Base-by-base conservation (phyloP, 2,113 vertebrate species). In the Lophura nycthemera region DNA sequence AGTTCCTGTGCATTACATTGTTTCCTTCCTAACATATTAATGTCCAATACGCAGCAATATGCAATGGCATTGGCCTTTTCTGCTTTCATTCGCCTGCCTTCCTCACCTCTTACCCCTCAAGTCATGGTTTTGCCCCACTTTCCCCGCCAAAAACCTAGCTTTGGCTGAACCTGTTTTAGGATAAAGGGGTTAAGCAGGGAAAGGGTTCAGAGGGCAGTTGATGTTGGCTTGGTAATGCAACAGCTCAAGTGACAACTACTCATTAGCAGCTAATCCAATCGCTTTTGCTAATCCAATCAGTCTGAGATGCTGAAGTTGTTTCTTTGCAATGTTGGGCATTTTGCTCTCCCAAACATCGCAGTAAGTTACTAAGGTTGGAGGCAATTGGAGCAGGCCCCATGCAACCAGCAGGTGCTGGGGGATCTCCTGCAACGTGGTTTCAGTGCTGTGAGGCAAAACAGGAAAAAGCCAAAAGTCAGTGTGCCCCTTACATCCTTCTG, bases 1-100 rank as follows among this genome's bases (percentile, higher is more conserved):
- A 77, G 88, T 95, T 95, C 84, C 91, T 95, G 84, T 74, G 93
- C 92, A 92, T 95, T 91, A 95, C 91, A 96, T 77, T 70, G 87
- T 91, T 95, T 95, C 89, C 89, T 93, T 96, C 89, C 85, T 81
- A 88, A 93, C 67, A 36, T 86, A 96, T 90, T 93, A 95, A 91
- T 71, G 87, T 92, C 89, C 64, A 74, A 65, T 69, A 61, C 11
- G 0, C 52, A 54, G 85, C 84, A 91, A 90, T 90, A 94, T 14
- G 42, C 72, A 77, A 47, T 64, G 83, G 38, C 92, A 64, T 83
- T n/a, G n/a, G n/a, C n/a, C n/a, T n/a, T n/a, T n/a, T 84, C 56
- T 70, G 69, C 32, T 95, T 87, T 89, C 36, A 13, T 27, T 60
- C 83, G 27, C 45, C 56, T 70, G 24, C n/a, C n/a, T n/a, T n/a